A percentile compares a stretch with the other conserved stretches of the same genome.
These are phyloP conservation scores for Bombus huntii DNA, from an alignment of 1,140 invertebrate genomes.

Conservation along the genomic window DNA sequence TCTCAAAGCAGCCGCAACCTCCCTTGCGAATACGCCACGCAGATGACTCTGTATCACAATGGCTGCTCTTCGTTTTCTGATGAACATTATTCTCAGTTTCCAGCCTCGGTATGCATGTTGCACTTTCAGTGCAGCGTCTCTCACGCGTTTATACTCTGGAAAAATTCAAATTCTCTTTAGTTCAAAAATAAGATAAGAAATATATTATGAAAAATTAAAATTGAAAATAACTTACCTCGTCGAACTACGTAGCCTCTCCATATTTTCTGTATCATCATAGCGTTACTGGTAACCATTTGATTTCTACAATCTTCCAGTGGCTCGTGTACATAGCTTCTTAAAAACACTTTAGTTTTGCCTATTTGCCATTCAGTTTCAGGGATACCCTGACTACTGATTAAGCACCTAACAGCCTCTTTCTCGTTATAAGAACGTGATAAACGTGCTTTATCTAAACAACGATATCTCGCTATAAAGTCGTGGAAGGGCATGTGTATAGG, in stretches of 20 bases:
- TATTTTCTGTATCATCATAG: slow-evolving; percentile 91
- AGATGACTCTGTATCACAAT: slow-evolving; percentile 95
- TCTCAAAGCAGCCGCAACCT: slow-evolving; percentile 91
- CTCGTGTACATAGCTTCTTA: slow-evolving; percentile 92
- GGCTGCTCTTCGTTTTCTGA: slow-evolving; percentile 91
- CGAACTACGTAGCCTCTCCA: slow-evolving; percentile 86
- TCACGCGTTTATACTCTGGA: slow-evolving; percentile 86
- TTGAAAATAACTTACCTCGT: slow-evolving; percentile 82
- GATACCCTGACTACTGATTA: slow-evolving; percentile 86
- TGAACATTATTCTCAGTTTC: slow-evolving; percentile 92
- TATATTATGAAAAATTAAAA: neutral
- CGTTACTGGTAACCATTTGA: slow-evolving; percentile 87
- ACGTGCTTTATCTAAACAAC: slow-evolving; percentile 85
- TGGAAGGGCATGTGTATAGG: slow-evolving; percentile 93
- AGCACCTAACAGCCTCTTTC: slow-evolving; percentile 83
- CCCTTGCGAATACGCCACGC: slow-evolving; percentile 94
- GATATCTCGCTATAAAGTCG: slow-evolving; percentile 91
- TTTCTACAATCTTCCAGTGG: slow-evolving; percentile 92
- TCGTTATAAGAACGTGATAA: slow-evolving; percentile 75
- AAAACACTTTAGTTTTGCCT: slow-evolving; percentile 95
- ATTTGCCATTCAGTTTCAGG: slow-evolving; percentile 93
- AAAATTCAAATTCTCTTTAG: neutral
- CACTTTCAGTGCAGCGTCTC: slow-evolving; percentile 89
- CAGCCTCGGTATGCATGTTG: slow-evolving; percentile 95
- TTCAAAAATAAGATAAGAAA: neutral